A percentile compares a stretch with the other conserved stretches of the same genome.
Evolutionary conservation across 1,140 invertebrate species (phyloP).

Genomic region (Harlomillsia oculata): DNA sequence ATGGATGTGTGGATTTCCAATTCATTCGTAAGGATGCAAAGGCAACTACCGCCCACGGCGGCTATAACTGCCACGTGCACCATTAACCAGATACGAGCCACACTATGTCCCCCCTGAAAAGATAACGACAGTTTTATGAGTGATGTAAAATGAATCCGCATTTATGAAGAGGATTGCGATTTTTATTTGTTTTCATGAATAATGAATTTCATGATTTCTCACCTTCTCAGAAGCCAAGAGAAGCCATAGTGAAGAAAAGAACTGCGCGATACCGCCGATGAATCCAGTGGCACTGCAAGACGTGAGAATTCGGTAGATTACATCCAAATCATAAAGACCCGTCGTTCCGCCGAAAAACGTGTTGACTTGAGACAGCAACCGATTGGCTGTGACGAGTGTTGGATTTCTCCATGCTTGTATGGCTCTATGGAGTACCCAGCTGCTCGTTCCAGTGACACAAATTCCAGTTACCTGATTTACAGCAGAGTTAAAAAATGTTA

Average conservation of each 20-base stretch:
- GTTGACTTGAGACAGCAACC: conserved; percentile 30
- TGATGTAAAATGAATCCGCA: background rate
- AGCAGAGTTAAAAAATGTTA: background rate
- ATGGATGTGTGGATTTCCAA: conserved; percentile 18
- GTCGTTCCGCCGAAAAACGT: conserved; percentile 32
- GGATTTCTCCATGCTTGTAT: conserved; percentile 30
- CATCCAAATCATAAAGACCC: conserved; percentile 31
- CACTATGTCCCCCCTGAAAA: conserved; percentile 15
- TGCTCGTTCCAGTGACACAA: background rate
- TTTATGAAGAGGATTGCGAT: background rate
- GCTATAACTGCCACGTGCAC: conserved; percentile 14
- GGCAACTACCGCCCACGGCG: conserved; percentile 22
- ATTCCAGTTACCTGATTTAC: background rate
- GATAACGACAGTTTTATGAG: background rate
- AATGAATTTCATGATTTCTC: background rate
- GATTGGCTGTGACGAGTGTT: conserved; percentile 25
- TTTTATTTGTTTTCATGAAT: background rate
- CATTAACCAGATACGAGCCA: conserved; percentile 26
- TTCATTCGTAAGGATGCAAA: conserved; percentile 31
- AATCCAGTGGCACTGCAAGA: conserved; percentile 26
- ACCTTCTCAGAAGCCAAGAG: conserved; percentile 27
- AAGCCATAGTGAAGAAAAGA: conserved; percentile 33
- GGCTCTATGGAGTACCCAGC: conserved; percentile 31
- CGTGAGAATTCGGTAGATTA: conserved; percentile 32
- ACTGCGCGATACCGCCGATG: conserved; percentile 27